Evolutionary conservation across 2,113 vertebrate genomes (phyloP).

Genomic region (Melanerpes formicivorus): DNA sequence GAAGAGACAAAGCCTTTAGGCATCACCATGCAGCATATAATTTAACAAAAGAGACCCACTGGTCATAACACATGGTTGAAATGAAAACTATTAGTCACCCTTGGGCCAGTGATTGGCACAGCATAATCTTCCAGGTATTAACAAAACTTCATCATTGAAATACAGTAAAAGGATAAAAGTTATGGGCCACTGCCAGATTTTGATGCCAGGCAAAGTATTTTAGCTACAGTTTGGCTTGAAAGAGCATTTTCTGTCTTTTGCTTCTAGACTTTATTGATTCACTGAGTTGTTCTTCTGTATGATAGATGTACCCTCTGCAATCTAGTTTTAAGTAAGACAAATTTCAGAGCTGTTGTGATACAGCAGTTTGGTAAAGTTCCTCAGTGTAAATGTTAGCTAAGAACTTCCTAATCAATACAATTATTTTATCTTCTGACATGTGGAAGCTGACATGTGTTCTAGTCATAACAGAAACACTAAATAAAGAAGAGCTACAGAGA

Average conservation of each 20-base stretch:
- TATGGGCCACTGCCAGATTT: background rate
- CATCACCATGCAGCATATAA: background rate
- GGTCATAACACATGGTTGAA: constrained; percentile 4
- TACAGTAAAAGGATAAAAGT: background rate
- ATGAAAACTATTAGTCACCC: constrained; percentile 23
- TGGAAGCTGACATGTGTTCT: background rate
- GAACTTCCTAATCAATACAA: background rate
- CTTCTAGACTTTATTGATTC: constrained; percentile 1
- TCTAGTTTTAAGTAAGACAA: constrained; percentile 54
- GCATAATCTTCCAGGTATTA: background rate
- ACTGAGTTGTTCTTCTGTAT: background rate
- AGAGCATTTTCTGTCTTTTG: constrained; percentile 26
- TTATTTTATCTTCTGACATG: constrained; percentile 22
- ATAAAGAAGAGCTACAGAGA: background rate
- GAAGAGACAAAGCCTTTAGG: constrained; percentile 22
- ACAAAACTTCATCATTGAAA: background rate
- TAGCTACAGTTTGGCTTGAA: background rate
- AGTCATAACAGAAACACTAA: background rate
- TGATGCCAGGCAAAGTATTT: background rate
- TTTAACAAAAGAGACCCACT: background rate
- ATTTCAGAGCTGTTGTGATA: constrained; percentile 32
- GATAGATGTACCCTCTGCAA: constrained; percentile 24
- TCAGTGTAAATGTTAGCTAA: constrained; percentile 34
- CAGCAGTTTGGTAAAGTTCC: background rate
- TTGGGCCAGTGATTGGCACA: background rate